Evolutionary conservation across 2,797 vertebrate species (phyloP).

Genomic region (Danio kyathit): DNA sequence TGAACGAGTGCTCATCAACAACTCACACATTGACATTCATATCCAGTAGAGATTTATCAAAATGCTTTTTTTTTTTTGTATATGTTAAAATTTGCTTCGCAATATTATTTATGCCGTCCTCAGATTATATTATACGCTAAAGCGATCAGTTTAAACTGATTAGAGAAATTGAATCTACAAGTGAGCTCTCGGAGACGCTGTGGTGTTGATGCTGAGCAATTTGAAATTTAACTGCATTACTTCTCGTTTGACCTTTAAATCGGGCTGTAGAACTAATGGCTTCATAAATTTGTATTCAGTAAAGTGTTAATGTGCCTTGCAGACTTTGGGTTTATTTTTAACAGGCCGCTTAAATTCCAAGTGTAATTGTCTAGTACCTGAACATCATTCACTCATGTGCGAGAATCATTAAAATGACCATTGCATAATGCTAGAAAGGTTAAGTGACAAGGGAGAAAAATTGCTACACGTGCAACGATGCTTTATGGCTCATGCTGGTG

Average conservation of each 20-base stretch:
- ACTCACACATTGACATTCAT: background rate
- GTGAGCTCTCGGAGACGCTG: slow-evolving; percentile 11
- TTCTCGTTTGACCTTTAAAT: slow-evolving; percentile 42
- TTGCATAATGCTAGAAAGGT: slow-evolving; percentile 40
- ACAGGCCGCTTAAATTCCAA: slow-evolving; percentile 29
- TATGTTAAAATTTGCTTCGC: background rate
- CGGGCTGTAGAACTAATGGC: slow-evolving; percentile 39
- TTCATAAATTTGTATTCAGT: slow-evolving; percentile 47
- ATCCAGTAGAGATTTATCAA: background rate
- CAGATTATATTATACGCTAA: slow-evolving; percentile 17
- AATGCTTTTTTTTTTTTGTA: background rate
- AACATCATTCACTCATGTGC: slow-evolving; percentile 23
- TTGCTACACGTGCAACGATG: background rate
- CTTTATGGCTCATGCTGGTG: slow-evolving; percentile 37
- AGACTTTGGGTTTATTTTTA: slow-evolving; percentile 31
- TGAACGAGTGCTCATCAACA: slow-evolving; percentile 28
- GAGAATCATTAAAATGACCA: slow-evolving; percentile 35
- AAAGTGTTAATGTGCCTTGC: slow-evolving; percentile 47
- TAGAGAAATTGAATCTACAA: slow-evolving; percentile 31
- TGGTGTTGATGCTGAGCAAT: slow-evolving; percentile 36
- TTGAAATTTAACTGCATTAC: slow-evolving; percentile 44
- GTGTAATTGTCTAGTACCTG: slow-evolving; percentile 40
- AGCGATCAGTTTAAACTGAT: slow-evolving; percentile 32
- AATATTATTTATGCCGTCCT: slow-evolving; percentile 29
- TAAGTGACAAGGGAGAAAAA: slow-evolving; percentile 20